These are phyloP conservation scores for Aldrovandia affinis DNA, from an alignment of 2,797 vertebrate genomes.

Conservation along the genomic window DNA sequence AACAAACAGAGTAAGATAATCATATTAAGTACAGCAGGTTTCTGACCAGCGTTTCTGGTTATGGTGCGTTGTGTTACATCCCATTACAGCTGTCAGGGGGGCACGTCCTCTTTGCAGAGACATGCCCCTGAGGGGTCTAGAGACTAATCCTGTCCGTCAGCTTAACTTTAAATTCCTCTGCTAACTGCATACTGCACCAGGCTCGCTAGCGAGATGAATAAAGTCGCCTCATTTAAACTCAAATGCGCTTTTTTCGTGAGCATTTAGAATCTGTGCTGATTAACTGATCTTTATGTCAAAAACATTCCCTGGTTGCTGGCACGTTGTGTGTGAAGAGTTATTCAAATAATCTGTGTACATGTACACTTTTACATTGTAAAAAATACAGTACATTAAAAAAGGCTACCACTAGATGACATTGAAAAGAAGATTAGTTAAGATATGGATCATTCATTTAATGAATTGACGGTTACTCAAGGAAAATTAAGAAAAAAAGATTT, in stretches of 20 bases:
- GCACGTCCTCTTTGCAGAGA: background rate
- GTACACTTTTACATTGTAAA: background rate
- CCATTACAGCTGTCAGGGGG: background rate
- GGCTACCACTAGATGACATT: background rate
- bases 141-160: background rate
- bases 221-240: background rate
- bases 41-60: background rate
- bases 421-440: background rate
- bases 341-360: background rate
- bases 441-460: too few relatives aligned
- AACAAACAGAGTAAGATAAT: background rate
- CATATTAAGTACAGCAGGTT: too few relatives aligned
- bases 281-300: background rate
- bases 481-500: too few relatives aligned
- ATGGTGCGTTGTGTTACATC: background rate
- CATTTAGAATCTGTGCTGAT: background rate
- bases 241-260: background rate
- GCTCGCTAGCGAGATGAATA: background rate
- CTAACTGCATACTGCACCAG: background rate
- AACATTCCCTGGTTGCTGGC: background rate
- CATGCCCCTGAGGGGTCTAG: background rate
- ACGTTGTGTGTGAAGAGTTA: background rate
- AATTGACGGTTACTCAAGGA: too few relatives aligned
- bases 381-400: too few relatives aligned
- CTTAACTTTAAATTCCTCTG: too few relatives aligned